Percentiles rank a stretch among this genome's conserved stretches.
phyloP scores from a whole-genome alignment of 2,797 vertebrate genomes.

The Hoplostethus mediterraneus region DNA sequence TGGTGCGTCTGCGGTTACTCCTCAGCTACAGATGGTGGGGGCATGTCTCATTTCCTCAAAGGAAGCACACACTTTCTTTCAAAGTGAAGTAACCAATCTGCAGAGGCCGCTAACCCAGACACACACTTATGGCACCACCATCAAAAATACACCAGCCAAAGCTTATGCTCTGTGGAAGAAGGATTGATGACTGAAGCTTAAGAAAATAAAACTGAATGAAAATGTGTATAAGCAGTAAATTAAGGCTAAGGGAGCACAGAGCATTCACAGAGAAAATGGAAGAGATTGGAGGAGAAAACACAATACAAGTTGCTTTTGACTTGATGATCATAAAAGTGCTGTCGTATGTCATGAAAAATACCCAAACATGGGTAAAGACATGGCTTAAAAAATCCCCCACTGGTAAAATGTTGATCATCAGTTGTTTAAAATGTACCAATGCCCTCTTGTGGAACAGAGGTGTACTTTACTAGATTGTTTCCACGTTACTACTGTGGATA shows the following conservation, averaged over 20 bases:
- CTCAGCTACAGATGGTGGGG: constrained; percentile 2
- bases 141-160: constrained; percentile 29
- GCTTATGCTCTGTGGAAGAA: constrained; percentile 19
- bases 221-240: constrained; percentile 22
- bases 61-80: constrained; percentile 19
- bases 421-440: constrained; percentile 36
- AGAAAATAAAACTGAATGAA: constrained; percentile 33
- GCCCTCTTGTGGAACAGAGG: constrained; percentile 66
- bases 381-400: constrained; percentile 16
- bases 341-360: constrained; percentile 26
- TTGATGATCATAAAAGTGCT: constrained; percentile 41
- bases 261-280: constrained; percentile 10
- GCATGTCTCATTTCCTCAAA: not conserved
- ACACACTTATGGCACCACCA: constrained; percentile 4
- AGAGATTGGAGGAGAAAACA: not conserved
- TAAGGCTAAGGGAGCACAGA: constrained; percentile 49
- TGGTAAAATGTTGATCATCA: constrained; percentile 29
- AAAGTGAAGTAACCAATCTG: constrained; percentile 7
- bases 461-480: constrained; percentile 15
- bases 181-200: constrained; percentile 12
- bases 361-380: constrained; percentile 9
- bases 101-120: constrained; percentile 6
- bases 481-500: not conserved
- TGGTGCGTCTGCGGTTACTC: not conserved
- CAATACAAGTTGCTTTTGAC: not conserved